These are phyloP conservation scores for Chionis minor DNA, from an alignment of 2,113 vertebrate species.

Conservation along the genomic window DNA sequence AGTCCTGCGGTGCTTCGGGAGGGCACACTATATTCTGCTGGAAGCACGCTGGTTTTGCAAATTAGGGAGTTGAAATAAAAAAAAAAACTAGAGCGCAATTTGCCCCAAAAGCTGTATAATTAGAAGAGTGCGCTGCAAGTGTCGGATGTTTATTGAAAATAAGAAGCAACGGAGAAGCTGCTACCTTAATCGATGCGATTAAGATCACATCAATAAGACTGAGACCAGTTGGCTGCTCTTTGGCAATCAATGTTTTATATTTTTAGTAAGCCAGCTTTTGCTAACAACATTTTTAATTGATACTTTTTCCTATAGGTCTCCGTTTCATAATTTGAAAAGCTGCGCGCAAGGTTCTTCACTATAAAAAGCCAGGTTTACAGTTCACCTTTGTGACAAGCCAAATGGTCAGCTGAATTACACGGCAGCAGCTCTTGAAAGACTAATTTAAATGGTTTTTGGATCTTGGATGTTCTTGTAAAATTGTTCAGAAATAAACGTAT, in stretches of 20 bases:
- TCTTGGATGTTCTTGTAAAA: background rate
- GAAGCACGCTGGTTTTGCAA: background rate
- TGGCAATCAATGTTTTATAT: fast-evolving
- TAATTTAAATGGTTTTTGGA: background rate
- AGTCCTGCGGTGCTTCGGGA: fast-evolving
- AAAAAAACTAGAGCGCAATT: background rate
- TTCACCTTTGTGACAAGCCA: background rate
- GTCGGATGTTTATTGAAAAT: background rate
- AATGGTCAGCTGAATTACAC: background rate
- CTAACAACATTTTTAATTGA: background rate
- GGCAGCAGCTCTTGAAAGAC: background rate
- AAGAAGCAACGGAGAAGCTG: background rate
- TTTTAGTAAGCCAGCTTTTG: background rate
- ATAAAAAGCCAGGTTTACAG: background rate
- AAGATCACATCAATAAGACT: background rate
- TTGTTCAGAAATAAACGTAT: background rate
- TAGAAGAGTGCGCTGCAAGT: background rate
- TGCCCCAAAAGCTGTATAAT: background rate
- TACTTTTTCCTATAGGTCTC: background rate
- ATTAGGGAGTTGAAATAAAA: background rate
- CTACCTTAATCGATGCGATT: background rate
- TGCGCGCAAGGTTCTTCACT: background rate
- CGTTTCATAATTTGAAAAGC: background rate
- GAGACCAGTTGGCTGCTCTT: background rate
- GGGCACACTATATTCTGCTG: background rate